A percentile compares a stretch with the other conserved stretches of the same genome.
Conservation (phyloP, 2,113 vertebrate genomes). For the Toxotes jaculatrix region DNA sequence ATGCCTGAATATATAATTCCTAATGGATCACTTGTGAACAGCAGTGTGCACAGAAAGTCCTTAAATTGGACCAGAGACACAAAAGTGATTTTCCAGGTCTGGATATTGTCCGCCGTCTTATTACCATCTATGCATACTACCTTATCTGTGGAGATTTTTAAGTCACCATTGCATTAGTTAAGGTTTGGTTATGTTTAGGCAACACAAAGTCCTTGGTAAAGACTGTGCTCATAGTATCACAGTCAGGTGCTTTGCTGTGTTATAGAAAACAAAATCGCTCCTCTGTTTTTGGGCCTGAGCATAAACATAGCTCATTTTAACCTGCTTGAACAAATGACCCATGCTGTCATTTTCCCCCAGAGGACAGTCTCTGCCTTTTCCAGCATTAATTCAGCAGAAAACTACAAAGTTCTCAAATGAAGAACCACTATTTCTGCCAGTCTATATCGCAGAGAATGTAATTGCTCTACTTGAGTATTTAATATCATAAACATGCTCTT, state of each 20-base stretch:
- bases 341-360: slow-evolving; percentile 3
- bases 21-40: slow-evolving; percentile 29
- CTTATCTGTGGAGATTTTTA: not conserved
- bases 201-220: not conserved
- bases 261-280: slow-evolving; percentile 6
- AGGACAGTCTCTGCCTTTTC: slow-evolving; percentile 6
- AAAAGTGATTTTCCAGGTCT: slow-evolving; percentile 41
- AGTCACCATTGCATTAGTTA: not conserved
- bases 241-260: not conserved
- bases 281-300: slow-evolving; percentile 1
- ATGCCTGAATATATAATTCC: slow-evolving; percentile 2
- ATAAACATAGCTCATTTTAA: slow-evolving; percentile 15
- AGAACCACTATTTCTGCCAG: not conserved
- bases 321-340: slow-evolving; percentile 24
- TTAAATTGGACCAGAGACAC: slow-evolving; percentile 22
- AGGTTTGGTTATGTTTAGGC: not conserved
- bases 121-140: not conserved
- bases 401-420: slow-evolving; percentile 10
- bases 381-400: slow-evolving; percentile 20
- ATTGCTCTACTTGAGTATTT: slow-evolving; percentile 1
- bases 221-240: fast-evolving
- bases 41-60: slow-evolving; percentile 3
- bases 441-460: not conserved
- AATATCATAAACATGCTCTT: slow-evolving; percentile 1
- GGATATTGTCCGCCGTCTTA: slow-evolving; percentile 11